These are phyloP conservation scores for Polydrusus pterygomalis DNA, from an alignment of 2,888 invertebrate species.

Conservation along the genomic window DNA sequence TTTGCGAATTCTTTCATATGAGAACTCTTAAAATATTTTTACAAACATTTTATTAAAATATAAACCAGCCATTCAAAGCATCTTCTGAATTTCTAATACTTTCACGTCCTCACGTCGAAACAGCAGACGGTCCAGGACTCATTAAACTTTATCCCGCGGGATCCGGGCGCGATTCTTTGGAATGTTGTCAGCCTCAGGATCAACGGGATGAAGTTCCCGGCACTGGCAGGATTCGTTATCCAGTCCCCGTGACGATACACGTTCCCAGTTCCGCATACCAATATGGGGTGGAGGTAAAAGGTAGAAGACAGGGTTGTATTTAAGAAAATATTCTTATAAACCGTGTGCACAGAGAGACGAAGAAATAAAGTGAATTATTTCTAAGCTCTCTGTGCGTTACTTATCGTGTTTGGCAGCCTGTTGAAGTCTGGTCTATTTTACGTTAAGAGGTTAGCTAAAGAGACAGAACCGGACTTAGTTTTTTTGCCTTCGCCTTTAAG, in stretches of 20 bases:
- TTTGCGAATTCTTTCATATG: too few species aligned
- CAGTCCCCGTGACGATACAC: constrained; percentile 42
- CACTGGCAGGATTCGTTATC: constrained; percentile 48
- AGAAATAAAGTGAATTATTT: too few species aligned
- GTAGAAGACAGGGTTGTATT: not conserved
- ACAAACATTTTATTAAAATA: constrained; percentile 24
- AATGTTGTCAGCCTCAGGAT: constrained; percentile 48
- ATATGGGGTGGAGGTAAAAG: constrained; percentile 27
- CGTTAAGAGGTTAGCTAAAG: too few species aligned
- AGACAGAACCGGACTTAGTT: too few species aligned
- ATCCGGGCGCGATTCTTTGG: constrained; percentile 45
- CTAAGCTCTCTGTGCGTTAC: too few species aligned
- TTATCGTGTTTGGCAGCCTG: too few species aligned
- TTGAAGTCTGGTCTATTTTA: too few species aligned
- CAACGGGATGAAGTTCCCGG: constrained; percentile 39
- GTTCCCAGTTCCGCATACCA: constrained; percentile 39
- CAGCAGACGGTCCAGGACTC: constrained; percentile 48
- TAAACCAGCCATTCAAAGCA: not conserved
- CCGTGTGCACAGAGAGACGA: too few species aligned
- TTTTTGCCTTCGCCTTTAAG: too few species aligned
- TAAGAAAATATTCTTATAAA: too few species aligned
- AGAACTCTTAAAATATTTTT: not conserved
- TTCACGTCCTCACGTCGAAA: constrained; percentile 42
- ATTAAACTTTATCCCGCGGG: constrained; percentile 50
- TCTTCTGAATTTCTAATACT: constrained; percentile 34